A percentile compares a stretch with the other conserved stretches of the same genome.
Conservation (phyloP, 2,113 vertebrate species). For the Brienomyrus brachyistius region DNA sequence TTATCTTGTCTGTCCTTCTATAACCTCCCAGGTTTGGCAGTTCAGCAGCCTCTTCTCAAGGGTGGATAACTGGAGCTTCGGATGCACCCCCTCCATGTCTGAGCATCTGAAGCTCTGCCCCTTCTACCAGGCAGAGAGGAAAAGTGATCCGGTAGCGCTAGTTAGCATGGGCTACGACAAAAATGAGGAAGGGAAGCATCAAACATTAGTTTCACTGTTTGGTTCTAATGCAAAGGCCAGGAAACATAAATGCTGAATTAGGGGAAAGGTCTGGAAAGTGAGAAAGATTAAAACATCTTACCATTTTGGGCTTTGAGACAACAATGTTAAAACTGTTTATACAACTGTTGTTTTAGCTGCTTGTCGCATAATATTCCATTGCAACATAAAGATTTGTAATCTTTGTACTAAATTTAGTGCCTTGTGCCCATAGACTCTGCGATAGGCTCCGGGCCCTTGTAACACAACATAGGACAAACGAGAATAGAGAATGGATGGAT, state of each 20-base stretch:
- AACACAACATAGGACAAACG: neutral
- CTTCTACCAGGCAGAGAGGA: constrained; percentile 67
- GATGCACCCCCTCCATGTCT: constrained; percentile 59
- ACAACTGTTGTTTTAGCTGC: neutral
- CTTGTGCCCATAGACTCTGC: neutral
- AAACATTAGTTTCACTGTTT: constrained; percentile 63
- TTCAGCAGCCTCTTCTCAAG: constrained; percentile 84
- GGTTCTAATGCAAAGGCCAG: neutral
- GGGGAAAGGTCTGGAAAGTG: neutral
- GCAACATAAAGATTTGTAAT: neutral
- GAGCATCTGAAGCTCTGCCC: constrained; percentile 81
- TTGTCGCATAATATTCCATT: neutral
- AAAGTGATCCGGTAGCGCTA: constrained; percentile 65
- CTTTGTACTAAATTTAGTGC: neutral
- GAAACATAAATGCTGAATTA: neutral
- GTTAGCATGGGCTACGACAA: constrained; percentile 52
- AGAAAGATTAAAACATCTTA: neutral
- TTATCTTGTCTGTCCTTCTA: neutral
- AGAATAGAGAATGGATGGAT: neutral
- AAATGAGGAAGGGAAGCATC: constrained; percentile 29
- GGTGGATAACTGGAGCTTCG: constrained; percentile 73
- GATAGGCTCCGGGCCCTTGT: neutral
- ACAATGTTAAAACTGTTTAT: neutral
- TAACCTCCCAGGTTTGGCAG: constrained; percentile 70
- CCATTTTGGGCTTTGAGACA: neutral